Evolutionary conservation across 2,113 vertebrate genomes (phyloP), one percentile per base, ranked within the genome.

Genomic region (Anolis sagrei): DNA sequence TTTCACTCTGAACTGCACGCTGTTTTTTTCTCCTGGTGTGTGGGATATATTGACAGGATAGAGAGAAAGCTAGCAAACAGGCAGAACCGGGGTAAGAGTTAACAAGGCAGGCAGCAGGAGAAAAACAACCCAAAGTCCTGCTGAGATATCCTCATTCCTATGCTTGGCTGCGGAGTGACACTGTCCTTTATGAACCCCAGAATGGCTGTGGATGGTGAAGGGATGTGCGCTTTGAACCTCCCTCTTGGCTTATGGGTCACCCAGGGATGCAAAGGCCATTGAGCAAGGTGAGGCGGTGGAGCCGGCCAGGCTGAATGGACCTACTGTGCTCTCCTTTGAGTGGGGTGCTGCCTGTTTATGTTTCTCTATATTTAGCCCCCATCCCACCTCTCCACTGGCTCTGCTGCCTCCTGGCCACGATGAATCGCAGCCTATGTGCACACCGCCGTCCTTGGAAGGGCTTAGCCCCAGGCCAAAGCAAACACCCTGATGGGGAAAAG

Each of bases 391-490:
- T 32, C 49, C 69, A 21, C 19, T 54, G 36, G 74, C 80, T 21
- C 7, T 13, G n/a, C 70, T 19, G 48, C 61, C 70, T 68, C 72
- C 69, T 27, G 27, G 79, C 74, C 49, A 21, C 32, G 23, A 86
- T 86, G 86, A 88, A 88, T 88, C 1, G 76, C 69, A 8, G 76
- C 61, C 77, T 88, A 36, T 88, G 82, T 68, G 19, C 32, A 13
- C 32, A 51, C 10, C 2, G 76, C 69, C 32, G 8, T 25, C 21
- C 7, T 25, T 74, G 61, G 76, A 84, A 84, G 76, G 70, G 61
- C 51, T 58, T 32, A 58, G 54, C 51, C 44, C 32, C 9, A 23
- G n/a, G 81, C 82, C 86, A 88, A 88, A 83, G 69, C 78, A 88
- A 88, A 88, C 69, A 84, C 34, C 23, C 61, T 4, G 58, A 54